Conservation (phyloP, 2,888 invertebrate genomes). For the Carabus problematicus region DNA sequence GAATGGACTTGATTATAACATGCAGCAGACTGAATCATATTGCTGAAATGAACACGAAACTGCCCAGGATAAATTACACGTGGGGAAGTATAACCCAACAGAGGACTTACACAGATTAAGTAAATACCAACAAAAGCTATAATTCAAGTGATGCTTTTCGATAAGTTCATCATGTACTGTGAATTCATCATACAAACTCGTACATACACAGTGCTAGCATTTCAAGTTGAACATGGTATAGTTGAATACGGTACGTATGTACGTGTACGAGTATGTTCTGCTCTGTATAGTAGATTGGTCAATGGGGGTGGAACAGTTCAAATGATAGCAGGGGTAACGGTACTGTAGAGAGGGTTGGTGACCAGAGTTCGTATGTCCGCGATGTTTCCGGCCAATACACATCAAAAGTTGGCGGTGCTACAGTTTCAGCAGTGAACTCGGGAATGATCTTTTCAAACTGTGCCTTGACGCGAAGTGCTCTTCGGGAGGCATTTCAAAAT, state of each 20-base stretch:
- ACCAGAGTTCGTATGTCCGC: slow-evolving; percentile 47
- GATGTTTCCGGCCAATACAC: slow-evolving; percentile 53
- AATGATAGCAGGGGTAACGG: background rate
- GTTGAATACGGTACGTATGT: background rate
- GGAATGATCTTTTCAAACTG: slow-evolving; percentile 52
- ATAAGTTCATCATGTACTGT: too few species aligned
- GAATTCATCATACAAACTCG: too few species aligned
- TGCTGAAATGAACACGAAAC: too few species aligned
- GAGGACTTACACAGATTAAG: too few species aligned
- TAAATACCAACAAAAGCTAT: too few species aligned
- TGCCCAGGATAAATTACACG: too few species aligned
- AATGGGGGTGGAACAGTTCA: background rate
- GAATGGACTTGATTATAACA: too few species aligned
- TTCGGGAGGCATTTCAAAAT: slow-evolving; percentile 50
- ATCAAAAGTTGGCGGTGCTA: slow-evolving; percentile 51
- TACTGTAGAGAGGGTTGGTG: background rate
- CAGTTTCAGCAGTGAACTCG: slow-evolving; percentile 45
- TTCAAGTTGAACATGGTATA: too few species aligned
- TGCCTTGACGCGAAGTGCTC: slow-evolving; percentile 49
- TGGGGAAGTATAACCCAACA: too few species aligned
- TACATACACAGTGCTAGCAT: too few species aligned
- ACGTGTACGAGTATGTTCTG: background rate
- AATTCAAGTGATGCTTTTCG: too few species aligned
- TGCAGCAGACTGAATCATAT: too few species aligned
- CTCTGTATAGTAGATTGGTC: background rate